Evolutionary conservation across 2,797 vertebrate genomes (phyloP).

Genomic region (Remorina albescens): DNA sequence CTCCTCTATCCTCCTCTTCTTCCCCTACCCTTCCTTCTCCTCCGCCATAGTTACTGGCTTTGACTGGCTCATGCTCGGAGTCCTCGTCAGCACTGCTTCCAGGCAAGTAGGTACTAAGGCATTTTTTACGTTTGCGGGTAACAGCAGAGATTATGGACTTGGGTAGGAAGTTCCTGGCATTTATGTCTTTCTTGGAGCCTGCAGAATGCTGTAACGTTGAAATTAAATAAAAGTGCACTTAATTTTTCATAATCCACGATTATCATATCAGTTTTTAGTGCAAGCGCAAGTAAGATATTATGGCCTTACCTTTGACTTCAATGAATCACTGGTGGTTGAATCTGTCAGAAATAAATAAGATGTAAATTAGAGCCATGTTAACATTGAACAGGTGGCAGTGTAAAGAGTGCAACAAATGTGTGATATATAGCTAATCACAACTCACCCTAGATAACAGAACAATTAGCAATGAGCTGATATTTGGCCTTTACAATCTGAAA

Average conservation of each 20-base stretch:
- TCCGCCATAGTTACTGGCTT: constrained; percentile 74
- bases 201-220: constrained; percentile 83
- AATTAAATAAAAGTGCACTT: constrained; percentile 4
- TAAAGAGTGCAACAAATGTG: constrained; percentile 3
- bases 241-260: background rate
- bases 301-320: constrained; percentile 91
- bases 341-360: constrained; percentile 80
- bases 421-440: constrained; percentile 26
- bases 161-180: constrained; percentile 89
- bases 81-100: constrained; percentile 92
- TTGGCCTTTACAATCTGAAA: background rate
- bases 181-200: constrained; percentile 87
- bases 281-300: background rate
- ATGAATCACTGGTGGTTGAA: constrained; percentile 90
- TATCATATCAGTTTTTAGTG: no score
- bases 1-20: constrained; percentile 24
- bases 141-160: constrained; percentile 92
- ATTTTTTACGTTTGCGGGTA: constrained; percentile 93
- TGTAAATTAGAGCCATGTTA: constrained; percentile 8
- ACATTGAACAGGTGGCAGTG: background rate
- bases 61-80: constrained; percentile 87
- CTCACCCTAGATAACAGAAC: constrained; percentile 20
- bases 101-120: constrained; percentile 81
- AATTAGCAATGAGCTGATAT: constrained; percentile 30
- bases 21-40: constrained; percentile 27